Conservation (phyloP, 2,113 vertebrate species). For the Oxyruncus cristatus region DNA sequence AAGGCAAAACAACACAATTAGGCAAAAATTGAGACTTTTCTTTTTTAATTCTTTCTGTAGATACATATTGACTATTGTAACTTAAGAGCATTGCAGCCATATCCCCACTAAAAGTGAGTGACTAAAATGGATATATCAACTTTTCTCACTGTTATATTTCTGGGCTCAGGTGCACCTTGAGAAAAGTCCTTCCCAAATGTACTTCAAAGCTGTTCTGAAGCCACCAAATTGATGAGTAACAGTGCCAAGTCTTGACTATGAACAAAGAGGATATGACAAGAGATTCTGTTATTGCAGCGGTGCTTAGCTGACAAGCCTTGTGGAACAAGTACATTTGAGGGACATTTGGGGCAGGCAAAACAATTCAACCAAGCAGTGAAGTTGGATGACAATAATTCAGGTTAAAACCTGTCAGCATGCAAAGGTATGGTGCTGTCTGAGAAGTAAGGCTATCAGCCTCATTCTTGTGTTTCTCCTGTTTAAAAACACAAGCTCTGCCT, state of each 20-base stretch:
- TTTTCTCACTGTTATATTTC: background rate
- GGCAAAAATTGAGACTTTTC: background rate
- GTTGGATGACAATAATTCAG: slow-evolving; percentile 19
- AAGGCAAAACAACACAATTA: background rate
- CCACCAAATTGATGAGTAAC: slow-evolving; percentile 31
- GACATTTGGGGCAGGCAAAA: slow-evolving; percentile 5
- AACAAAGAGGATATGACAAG: background rate
- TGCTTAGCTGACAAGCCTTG: slow-evolving; percentile 41
- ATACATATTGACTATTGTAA: background rate
- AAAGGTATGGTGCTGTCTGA: background rate
- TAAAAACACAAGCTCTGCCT: background rate
- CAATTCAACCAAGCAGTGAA: slow-evolving; percentile 23
- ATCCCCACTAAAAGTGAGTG: background rate
- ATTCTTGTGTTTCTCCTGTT: background rate
- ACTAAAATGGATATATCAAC: background rate
- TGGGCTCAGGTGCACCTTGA: slow-evolving; percentile 2
- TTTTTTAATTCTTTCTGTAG: background rate
- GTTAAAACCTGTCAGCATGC: slow-evolving; percentile 9
- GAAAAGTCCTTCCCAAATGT: background rate
- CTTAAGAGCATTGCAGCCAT: background rate
- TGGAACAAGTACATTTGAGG: slow-evolving; percentile 48
- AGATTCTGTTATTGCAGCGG: slow-evolving; percentile 8
- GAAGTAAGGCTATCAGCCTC: background rate
- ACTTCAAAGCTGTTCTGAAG: slow-evolving; percentile 8
- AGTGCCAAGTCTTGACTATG: background rate